Evolutionary conservation across 2,888 invertebrate genomes (phyloP), one percentile per base, ranked within the genome.

Genomic region (Eupithecia centaureata): DNA sequence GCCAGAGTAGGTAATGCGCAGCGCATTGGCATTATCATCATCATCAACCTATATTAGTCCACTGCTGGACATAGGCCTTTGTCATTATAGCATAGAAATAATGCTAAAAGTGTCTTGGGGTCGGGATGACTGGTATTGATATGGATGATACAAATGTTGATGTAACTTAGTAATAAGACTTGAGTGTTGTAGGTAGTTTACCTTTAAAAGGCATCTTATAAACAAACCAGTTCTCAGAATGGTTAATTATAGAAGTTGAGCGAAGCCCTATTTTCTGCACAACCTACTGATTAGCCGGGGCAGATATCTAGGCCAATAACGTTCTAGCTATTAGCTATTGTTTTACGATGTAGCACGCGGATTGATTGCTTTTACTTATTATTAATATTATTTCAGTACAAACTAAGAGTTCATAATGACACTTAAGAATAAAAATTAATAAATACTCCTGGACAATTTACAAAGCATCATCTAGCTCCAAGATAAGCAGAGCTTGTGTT

Each of bases 221-320:
- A 47, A 42, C 18, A 42, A 42, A 47, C 47, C 47, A 22, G 57
- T 57, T 32, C 18, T 57, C 1, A 30, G 5, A 2, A 7, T 18
- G 27, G 25, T 52, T 52, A 52, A 5, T 15, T 52, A 27, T 52
- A 52, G 52, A 52, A 27, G 1, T 15, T 5, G 15, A 52, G 52
- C 27, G 22, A 57, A 57, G 57, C 22, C 61, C 27, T 54, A 51
- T 70, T 67, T 54, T 60, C 59, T 62, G 47, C 64, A 67, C 47
- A 68, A 70, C 42, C 63, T 63, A 66, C 78, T 77, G 82, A 82
- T 32, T 76, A 77, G 79, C 54, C 73, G 72, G 79, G 77, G 76
- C 79, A 73, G 58, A 72, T 79, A 88, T 80, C 78, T 86, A 68
- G 87, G 84, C 82, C 86, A 88, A 85, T 86, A 84, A 77, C 86